Conservation (phyloP, 2,113 vertebrate genomes). For the Charadrius vociferus region DNA sequence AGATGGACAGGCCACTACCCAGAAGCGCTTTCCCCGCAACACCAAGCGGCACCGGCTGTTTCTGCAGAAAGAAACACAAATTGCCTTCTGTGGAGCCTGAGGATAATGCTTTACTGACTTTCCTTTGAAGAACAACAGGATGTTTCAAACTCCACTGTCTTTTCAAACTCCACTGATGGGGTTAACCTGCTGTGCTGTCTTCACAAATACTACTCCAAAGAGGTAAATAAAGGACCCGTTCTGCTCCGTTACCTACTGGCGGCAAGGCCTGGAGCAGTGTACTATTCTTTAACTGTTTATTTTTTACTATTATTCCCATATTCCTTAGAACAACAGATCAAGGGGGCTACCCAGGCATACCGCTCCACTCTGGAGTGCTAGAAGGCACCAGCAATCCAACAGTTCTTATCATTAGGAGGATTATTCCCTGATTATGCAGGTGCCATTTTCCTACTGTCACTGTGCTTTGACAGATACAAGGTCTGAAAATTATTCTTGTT, state of each 20-base stretch:
- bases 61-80: not conserved
- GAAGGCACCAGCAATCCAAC: not conserved
- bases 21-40: not conserved
- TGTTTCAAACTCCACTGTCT: not conserved
- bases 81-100: not conserved
- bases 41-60: accelerated
- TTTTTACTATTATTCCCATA: not conserved
- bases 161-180: not conserved
- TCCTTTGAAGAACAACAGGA: not conserved
- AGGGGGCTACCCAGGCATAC: not conserved
- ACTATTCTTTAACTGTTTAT: not conserved
- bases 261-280: not conserved
- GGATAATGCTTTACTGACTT: not conserved
- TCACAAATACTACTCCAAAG: not conserved
- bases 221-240: not conserved
- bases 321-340: not conserved
- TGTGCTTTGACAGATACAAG: not conserved
- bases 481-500: not conserved
- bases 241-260: not conserved
- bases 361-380: not conserved
- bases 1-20: not conserved
- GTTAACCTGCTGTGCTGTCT: not conserved
- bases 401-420: not conserved
- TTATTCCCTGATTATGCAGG: not conserved
- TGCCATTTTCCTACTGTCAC: not conserved